Evolutionary conservation across 1,140 invertebrate species (phyloP), one percentile per base, ranked within the genome.

Genomic region (Andricus grossulariae): DNA sequence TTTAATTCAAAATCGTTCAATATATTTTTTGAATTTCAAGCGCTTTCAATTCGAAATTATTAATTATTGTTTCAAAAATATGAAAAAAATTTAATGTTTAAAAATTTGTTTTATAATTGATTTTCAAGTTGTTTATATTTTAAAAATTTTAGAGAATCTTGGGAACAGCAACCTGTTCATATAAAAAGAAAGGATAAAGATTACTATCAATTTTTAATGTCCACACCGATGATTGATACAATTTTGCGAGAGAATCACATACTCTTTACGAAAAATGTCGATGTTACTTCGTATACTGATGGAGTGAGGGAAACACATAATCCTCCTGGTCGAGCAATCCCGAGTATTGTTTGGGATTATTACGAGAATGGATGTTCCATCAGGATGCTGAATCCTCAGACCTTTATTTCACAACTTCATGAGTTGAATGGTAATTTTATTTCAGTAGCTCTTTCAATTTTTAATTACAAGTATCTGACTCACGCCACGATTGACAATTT

Each of bases 311-410:
- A 98, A 90, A 98, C 97, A 4, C 95, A 96, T 80, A 98, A 98
- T 92, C 96, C 95, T n/a, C 93, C 93, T 76, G 97, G 97, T 71
- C 93, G 93, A 71, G 95, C 94, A 32, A 91, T 94, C 83, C 94
- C 97, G 6, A 94, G 95, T 73, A 91, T 96, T 18, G 95, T 99
- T 0, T 99, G 98, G 97, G 97, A 98, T 90, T 97, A 94, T 90
- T 99, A 97, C 89, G 90, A 93, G 77, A 96, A 97, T 87, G 97
- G 97, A 1, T 98, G 97, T 88, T 98, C 97, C 79, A 91, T 99
- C 19, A 93, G 98, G 74, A 91, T 99, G 81, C 90, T 99, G 13
- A 99, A 99, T 92, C 99, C 99, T 4, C 98, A 98, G 85, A 96
- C 96, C 0, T 99, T 96, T 87, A 93, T 96, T 72, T 86, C 92